phyloP scores from a whole-genome alignment of 2,888 invertebrate genomes.

The Girardia tigrina region DNA sequence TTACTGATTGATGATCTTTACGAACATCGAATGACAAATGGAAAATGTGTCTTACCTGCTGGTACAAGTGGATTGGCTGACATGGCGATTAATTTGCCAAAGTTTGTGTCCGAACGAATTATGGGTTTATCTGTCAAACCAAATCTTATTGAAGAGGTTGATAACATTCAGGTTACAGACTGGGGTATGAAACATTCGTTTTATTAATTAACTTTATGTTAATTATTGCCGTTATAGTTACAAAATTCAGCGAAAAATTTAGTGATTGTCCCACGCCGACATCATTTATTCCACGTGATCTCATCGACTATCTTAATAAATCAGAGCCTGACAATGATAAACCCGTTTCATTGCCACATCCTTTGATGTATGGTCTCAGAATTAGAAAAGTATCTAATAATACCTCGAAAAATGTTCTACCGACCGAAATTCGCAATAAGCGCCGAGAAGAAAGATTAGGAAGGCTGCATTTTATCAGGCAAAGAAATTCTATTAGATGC shows the following conservation, averaged over 20 bases:
- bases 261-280: neutral
- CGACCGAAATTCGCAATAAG: neutral
- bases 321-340: neutral
- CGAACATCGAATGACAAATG: constrained; percentile 49
- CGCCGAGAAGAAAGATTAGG: neutral
- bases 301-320: constrained; percentile 4
- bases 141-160: constrained; percentile 31
- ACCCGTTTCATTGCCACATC: neutral
- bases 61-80: constrained; percentile 51
- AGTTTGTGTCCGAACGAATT: constrained; percentile 70
- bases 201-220: no score
- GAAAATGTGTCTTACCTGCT: constrained; percentile 47
- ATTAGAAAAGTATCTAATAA: neutral
- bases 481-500: neutral
- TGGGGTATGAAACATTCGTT: no score
- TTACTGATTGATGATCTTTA: constrained; percentile 62
- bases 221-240: neutral
- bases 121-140: constrained; percentile 61
- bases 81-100: constrained; percentile 60
- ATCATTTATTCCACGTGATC: constrained; percentile 3
- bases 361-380: neutral
- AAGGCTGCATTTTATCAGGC: neutral
- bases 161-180: neutral
- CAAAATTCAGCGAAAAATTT: constrained; percentile 23
- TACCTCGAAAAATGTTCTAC: neutral